Evolutionary conservation across 1,140 invertebrate species (phyloP).

Genomic region (Drosophila suzukii): DNA sequence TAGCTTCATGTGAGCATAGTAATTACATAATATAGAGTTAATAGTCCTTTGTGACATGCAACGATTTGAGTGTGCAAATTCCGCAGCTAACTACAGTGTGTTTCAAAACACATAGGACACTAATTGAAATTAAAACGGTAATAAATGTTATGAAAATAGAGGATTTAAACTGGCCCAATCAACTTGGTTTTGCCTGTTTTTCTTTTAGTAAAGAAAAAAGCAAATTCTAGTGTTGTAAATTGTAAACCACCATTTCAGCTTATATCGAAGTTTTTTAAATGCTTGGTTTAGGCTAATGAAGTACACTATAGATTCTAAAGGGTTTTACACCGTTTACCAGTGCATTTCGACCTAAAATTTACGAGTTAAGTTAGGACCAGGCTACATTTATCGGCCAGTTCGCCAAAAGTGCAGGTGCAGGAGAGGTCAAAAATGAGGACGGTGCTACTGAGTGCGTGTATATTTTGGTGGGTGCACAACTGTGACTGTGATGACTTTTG

Average conservation of each 20-base stretch:
- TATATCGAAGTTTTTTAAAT: background rate
- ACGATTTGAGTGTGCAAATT: constrained; percentile 64
- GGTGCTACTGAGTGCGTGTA: constrained; percentile 55
- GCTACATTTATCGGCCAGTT: constrained; percentile 3
- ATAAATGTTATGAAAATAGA: background rate
- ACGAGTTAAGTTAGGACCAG: background rate
- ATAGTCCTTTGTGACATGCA: constrained; percentile 34
- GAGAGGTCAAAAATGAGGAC: constrained; percentile 23
- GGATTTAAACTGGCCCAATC: constrained; percentile 30
- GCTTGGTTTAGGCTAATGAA: too few species aligned
- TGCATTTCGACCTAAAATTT: background rate
- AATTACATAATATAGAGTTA: background rate
- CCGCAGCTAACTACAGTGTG: constrained; percentile 67
- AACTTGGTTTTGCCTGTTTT: background rate
- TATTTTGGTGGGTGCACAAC: constrained; percentile 32
- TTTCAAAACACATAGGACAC: constrained; percentile 9
- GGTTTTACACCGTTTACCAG: constrained; percentile 1
- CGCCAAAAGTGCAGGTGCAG: constrained; percentile 61
- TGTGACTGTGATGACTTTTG: constrained; percentile 46
- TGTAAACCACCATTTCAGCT: background rate
- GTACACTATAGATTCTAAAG: background rate
- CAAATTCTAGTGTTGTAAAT: background rate
- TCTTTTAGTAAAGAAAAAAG: background rate
- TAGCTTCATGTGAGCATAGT: constrained; percentile 7
- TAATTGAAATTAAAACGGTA: constrained; percentile 19